A percentile compares a stretch with the other conserved stretches of the same genome.
Evolutionary conservation across 2,888 invertebrate species (phyloP).

Genomic region (Frankliniella fusca): DNA sequence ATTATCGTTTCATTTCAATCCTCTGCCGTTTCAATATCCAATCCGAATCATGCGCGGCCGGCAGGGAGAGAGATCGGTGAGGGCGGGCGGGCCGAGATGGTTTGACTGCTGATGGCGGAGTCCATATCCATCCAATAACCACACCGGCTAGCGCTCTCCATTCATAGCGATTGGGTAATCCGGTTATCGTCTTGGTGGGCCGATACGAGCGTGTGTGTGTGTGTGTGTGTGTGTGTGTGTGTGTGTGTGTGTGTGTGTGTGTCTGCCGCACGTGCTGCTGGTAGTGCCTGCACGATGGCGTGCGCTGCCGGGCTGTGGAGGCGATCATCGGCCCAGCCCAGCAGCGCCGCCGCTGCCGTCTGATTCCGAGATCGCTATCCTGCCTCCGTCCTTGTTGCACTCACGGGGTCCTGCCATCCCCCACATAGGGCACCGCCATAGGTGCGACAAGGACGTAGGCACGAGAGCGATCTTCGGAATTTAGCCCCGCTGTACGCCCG

Average conservation of each 20-base stretch:
- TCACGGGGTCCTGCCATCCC: no score
- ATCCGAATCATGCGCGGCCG: not conserved
- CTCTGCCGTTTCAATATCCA: not conserved
- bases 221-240: not conserved
- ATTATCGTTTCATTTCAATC: slow-evolving; percentile 13
- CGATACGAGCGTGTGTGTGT: not conserved
- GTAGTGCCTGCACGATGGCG: no score
- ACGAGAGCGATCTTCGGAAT: no score
- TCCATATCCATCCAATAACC: slow-evolving; percentile 15
- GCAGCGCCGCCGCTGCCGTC: no score
- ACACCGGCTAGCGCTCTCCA: slow-evolving; percentile 1
- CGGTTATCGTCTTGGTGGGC: not conserved
- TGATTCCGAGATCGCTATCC: no score
- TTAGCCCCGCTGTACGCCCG: no score
- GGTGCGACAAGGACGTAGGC: no score
- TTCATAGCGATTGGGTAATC: slow-evolving; percentile 18
- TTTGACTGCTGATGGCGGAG: slow-evolving; percentile 6
- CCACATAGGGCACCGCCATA: no score
- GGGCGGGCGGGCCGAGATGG: not conserved
- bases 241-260: not conserved
- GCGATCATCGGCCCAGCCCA: no score
- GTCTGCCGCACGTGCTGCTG: not conserved
- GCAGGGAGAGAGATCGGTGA: not conserved
- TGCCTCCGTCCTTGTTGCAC: no score
- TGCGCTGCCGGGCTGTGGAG: no score